Evolutionary conservation across 2,888 invertebrate species (phyloP), one percentile per base, ranked within the genome.

Genomic region (Pimpla rufipes): DNA sequence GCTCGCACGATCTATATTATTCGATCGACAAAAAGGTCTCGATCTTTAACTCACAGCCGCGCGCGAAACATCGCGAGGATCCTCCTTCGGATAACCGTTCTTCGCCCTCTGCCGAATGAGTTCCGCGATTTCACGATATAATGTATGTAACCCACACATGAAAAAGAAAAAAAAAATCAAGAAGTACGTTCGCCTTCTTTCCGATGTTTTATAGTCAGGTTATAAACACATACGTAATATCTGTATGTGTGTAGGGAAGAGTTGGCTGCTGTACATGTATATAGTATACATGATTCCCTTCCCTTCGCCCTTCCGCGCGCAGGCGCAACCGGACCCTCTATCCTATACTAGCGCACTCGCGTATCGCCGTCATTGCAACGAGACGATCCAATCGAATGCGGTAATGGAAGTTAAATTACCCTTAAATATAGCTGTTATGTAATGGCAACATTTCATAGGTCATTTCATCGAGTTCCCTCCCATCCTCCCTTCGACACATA

Each of bases 391-490:
- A 82, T 78, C 77, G 73, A 45, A 66, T 64, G 42, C 52, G 45
- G 52, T 78, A 82, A 82, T 82, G 68, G 78, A 78, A 78, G 74
- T 55, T 70, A 74, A 82, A 82, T 82, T 78, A 74, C 64, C 82
- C 78, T 64, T 82, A 82, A 82, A 77, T 78, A 82, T 82, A 82
- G 78, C 74, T 74, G 82, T 82, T 82, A 70, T 52, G 78, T 78
- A 74, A 74, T 62, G 62, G 78, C 82, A 64, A 82, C 68, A 82
- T 82, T 74, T 82, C 78, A 70, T 78, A 74, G 78, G 62, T 78
- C 78, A 74, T 74, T 77, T 73, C 67, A 59, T 82, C 78, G 73
- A 82, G 78, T 78, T 74, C 47, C 47, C 18, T 68, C 50, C 47
- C 59, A 6, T 57, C 55, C 64, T 52, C 35, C 62, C 47, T 52